Evolutionary conservation across 2,888 invertebrate species (phyloP), one percentile per base, ranked within the genome.

Genomic region (Adelphocoris suturalis): DNA sequence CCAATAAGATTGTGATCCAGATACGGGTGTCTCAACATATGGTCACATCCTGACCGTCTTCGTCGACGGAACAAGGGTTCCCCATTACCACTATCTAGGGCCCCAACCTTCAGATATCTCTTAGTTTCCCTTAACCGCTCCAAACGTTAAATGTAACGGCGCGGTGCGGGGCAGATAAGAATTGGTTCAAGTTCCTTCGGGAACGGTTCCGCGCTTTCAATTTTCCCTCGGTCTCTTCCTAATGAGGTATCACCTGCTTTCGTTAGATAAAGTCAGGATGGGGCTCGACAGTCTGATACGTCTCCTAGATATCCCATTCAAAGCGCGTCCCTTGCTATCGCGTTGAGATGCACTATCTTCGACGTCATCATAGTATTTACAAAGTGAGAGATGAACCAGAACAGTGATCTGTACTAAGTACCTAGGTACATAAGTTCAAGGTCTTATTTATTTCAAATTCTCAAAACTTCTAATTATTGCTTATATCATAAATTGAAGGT

Each of bases 41-140:
- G 28, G 28, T 28, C 46, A 14, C 76, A 28, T 46, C 46, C 14
- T 28, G 76, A 37, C 75, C 75, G 23, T 14, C 23, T 16, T 13
- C 19, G 16, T 13, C 75, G 75, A 7, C 37, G 37, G 37, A 7
- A 75, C 76, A 76, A 28, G 76, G 76, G 76, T 76, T 76, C 76
- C 76, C 76, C 76, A 76, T 76, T 76, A 76, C 76, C 37, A n/a
- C 76, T 76, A 76, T 76, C 76, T 76, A 37, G n/a, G n/a, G 76
- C 37, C 76, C n/a, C 28, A 76, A 76, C 76, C 46, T 28, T 28
- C 76, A 46, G n/a, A 19, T 61, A 61, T 52, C 75, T 28, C 76
- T 13, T n/a, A 76, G 37, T 46, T 76, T 76, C 76, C 75, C 19
- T 27, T 27, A 27, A 28, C 28, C 46, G 28, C 46, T 76, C 28